Conservation (phyloP, 2,888 invertebrate species). For the Helleia helle region DNA sequence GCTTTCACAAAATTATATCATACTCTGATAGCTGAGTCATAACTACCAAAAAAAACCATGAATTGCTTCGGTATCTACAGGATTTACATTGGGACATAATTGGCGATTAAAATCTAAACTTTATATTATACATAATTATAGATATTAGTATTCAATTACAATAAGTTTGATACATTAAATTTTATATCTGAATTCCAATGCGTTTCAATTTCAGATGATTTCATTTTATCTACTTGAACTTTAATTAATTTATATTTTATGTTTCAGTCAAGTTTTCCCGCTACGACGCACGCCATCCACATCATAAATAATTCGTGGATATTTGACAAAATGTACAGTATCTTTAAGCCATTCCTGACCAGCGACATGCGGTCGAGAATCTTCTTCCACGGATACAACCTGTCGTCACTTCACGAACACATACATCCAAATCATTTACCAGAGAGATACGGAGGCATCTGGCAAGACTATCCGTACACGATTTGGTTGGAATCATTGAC, state of each 20-base stretch:
- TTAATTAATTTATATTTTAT: slow-evolving; percentile 5
- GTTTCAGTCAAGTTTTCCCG: slow-evolving; percentile 80
- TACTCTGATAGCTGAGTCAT: too few relatives aligned
- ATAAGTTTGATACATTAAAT: too few relatives aligned
- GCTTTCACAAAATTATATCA: too few relatives aligned
- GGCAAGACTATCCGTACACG: slow-evolving; percentile 82
- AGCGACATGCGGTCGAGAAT: slow-evolving; percentile 78
- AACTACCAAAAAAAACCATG: too few relatives aligned
- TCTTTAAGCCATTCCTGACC: slow-evolving; percentile 85
- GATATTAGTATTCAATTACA: too few relatives aligned
- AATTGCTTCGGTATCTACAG: too few relatives aligned
- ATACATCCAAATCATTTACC: slow-evolving; percentile 81
- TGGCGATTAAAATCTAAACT: too few relatives aligned
- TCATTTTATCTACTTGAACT: too few relatives aligned
- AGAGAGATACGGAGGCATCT: slow-evolving; percentile 78
- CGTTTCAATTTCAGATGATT: too few relatives aligned
- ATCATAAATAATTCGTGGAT: slow-evolving; percentile 87
- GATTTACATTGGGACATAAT: too few relatives aligned
- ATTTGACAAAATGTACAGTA: slow-evolving; percentile 83
- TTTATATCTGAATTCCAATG: too few relatives aligned
- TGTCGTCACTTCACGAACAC: slow-evolving; percentile 82
- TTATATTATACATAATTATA: too few relatives aligned
- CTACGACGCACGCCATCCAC: slow-evolving; percentile 82
- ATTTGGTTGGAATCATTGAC: slow-evolving; percentile 80
- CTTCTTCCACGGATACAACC: slow-evolving; percentile 82